Conservation (phyloP, 2,113 vertebrate species). For the Xerus inauris region DNA sequence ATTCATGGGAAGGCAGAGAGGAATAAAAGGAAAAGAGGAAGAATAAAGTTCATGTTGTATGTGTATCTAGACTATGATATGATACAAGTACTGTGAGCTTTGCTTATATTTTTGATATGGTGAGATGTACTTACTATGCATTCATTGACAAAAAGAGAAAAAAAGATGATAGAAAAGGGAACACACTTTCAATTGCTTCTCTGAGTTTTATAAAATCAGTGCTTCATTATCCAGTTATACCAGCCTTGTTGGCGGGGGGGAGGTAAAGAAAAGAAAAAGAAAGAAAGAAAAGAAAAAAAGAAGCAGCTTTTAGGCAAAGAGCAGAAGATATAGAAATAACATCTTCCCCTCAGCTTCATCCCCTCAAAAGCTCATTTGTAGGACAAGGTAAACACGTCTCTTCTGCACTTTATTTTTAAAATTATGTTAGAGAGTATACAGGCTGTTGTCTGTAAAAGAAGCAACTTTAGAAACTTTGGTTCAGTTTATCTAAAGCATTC, state of each 20-base stretch:
- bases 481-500: conserved; percentile 15
- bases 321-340: conserved; percentile 36
- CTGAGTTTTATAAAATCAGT: conserved; percentile 17
- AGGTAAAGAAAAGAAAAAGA: background rate
- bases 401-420: conserved; percentile 64
- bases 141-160: background rate
- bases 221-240: conserved; percentile 3
- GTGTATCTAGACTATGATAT: background rate
- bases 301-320: conserved; percentile 51
- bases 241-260: background rate
- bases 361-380: conserved; percentile 54
- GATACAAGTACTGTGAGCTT: background rate
- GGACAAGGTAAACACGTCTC: conserved; percentile 25
- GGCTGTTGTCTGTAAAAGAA: conserved; percentile 60
- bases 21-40: background rate
- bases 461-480: conserved; percentile 45
- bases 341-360: conserved; percentile 30
- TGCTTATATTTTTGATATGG: background rate
- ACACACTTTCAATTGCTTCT: conserved; percentile 11
- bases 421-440: conserved; percentile 19
- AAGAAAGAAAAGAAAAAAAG: background rate
- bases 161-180: background rate
- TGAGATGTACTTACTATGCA: background rate
- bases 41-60: background rate
- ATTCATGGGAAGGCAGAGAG: background rate